These are phyloP conservation scores for Drosophila merina DNA, from an alignment of 2,888 invertebrate genomes.

Conservation along the genomic window DNA sequence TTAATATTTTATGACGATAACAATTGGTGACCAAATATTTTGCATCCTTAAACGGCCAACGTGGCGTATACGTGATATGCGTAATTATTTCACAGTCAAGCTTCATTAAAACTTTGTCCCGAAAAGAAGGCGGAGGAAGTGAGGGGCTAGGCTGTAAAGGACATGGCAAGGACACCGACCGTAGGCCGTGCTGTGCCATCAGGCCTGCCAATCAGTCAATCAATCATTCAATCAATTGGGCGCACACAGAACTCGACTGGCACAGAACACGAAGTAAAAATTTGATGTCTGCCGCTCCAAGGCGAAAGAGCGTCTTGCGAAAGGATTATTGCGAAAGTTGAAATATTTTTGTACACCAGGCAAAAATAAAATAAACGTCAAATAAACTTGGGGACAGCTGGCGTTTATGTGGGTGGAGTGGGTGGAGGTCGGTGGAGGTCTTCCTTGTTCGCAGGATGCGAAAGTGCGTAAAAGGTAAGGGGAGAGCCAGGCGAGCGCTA, in stretches of 20 bases:
- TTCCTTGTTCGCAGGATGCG: slow-evolving; percentile 36
- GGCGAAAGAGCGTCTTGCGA: slow-evolving; percentile 13
- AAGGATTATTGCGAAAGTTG: slow-evolving; percentile 62
- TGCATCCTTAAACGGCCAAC: background rate
- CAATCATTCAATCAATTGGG: slow-evolving; percentile 65
- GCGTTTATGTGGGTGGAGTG: slow-evolving; percentile 13
- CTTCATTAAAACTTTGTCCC: slow-evolving; percentile 50
- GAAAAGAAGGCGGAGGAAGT: background rate
- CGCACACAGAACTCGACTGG: slow-evolving; percentile 6
- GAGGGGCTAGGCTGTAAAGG: background rate
- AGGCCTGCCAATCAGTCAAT: slow-evolving; percentile 44
- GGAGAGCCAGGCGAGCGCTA: slow-evolving; percentile 39
- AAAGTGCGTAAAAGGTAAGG: slow-evolving; percentile 52
- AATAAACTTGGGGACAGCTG: slow-evolving; percentile 56
- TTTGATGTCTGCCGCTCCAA: slow-evolving; percentile 14
- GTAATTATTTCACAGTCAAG: slow-evolving; percentile 46
- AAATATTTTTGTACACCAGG: slow-evolving; percentile 45
- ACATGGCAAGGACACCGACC: slow-evolving; percentile 2
- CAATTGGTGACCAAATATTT: background rate
- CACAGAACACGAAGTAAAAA: slow-evolving; percentile 24
- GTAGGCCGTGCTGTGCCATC: slow-evolving; percentile 30
- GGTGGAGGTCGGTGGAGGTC: background rate
- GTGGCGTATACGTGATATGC: slow-evolving; percentile 40
- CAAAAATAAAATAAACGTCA: slow-evolving; percentile 66
- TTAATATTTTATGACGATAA: background rate